Conservation (phyloP, 2,888 invertebrate genomes). For the Ptycholaimellus sp. region DNA sequence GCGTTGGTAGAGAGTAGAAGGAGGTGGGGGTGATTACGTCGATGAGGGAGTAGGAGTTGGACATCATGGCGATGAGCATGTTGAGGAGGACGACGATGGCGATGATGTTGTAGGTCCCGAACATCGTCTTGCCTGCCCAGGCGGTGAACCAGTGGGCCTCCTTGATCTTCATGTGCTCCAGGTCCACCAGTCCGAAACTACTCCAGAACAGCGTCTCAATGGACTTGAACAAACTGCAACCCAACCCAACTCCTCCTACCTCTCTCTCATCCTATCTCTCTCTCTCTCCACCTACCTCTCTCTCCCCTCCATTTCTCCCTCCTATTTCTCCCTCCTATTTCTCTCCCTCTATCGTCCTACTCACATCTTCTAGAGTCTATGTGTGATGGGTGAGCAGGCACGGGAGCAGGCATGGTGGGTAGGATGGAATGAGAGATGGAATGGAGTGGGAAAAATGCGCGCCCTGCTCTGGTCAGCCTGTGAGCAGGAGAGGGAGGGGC, state of each 20-base stretch:
- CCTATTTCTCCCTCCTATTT: no score
- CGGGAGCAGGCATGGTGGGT: no score
- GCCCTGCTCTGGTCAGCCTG: no score
- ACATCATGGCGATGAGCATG: slow-evolving; percentile 96
- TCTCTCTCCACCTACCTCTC: no score
- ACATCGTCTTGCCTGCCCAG: slow-evolving; percentile 95
- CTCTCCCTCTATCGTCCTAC: no score
- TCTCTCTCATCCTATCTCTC: background rate
- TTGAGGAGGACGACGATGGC: slow-evolving; percentile 87
- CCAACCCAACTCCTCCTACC: background rate
- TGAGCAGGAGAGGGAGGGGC: no score
- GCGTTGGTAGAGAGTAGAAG: slow-evolving; percentile 13
- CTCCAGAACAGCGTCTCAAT: slow-evolving; percentile 93
- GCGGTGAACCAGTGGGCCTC: slow-evolving; percentile 86
- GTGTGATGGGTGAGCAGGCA: no score
- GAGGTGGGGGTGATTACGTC: slow-evolving; percentile 56
- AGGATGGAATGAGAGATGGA: no score
- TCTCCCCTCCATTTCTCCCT: no score
- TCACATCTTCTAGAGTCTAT: no score
- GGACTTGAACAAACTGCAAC: slow-evolving; percentile 70
- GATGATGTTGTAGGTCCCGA: slow-evolving; percentile 83
- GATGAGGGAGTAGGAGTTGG: slow-evolving; percentile 87
- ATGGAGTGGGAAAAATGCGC: no score
- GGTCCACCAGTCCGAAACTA: slow-evolving; percentile 74
- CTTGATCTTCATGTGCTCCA: slow-evolving; percentile 75